Evolutionary conservation across 2,888 invertebrate species (phyloP).

Genomic region (Congeria kusceri): DNA sequence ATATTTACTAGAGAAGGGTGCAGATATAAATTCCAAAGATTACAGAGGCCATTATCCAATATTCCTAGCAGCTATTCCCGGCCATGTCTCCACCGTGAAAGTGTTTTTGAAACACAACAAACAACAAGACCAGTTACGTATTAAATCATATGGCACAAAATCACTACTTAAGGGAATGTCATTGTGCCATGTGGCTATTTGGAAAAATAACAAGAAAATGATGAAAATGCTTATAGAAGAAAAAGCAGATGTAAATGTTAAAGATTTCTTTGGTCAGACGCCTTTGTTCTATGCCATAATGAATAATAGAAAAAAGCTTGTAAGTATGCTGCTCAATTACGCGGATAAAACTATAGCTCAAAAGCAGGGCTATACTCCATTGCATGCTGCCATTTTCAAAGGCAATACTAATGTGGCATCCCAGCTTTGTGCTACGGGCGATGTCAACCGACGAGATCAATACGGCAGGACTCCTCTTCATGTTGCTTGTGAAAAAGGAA

Average conservation of each 20-base stretch:
- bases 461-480: no score
- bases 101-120: slow-evolving; percentile 18
- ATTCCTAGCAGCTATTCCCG: slow-evolving; percentile 24
- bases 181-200: slow-evolving; percentile 43
- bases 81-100: slow-evolving; percentile 9
- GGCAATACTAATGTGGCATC: background rate
- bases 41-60: slow-evolving; percentile 23
- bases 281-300: slow-evolving; percentile 34
- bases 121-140: background rate
- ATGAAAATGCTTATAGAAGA: slow-evolving; percentile 24
- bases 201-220: slow-evolving; percentile 32
- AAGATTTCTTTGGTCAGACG: slow-evolving; percentile 46
- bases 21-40: slow-evolving; percentile 14
- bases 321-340: slow-evolving; percentile 1
- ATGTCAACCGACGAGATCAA: no score
- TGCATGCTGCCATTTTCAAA: slow-evolving; percentile 40
- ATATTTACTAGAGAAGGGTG: slow-evolving; percentile 15
- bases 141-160: slow-evolving; percentile 12
- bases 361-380: slow-evolving; percentile 42
- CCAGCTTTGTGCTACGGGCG: no score
- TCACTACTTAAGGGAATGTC: slow-evolving; percentile 41
- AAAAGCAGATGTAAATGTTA: slow-evolving; percentile 28
- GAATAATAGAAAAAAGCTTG: background rate
- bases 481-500: no score
- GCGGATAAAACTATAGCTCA: slow-evolving; percentile 21